phyloP scores from a whole-genome alignment of 2,888 invertebrate genomes.

The Homarus gammarus region DNA sequence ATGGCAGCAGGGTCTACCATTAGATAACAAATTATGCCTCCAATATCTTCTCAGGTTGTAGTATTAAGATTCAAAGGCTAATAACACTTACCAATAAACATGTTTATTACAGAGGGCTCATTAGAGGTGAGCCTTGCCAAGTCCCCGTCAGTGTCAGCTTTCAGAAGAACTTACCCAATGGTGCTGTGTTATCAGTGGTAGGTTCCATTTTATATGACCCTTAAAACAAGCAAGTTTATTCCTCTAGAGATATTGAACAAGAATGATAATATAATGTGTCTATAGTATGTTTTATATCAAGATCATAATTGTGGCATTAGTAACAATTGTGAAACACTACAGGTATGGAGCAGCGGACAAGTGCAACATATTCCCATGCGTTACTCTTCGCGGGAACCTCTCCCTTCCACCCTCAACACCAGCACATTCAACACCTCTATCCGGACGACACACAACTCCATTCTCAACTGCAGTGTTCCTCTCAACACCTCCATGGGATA shows the following conservation, averaged over 20 bases:
- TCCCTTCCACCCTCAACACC: constrained; percentile 2
- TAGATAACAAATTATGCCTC: too few relatives aligned
- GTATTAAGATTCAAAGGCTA: too few relatives aligned
- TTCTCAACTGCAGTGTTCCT: neutral
- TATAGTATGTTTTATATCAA: neutral
- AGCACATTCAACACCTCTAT: neutral
- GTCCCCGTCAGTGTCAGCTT: constrained; percentile 63
- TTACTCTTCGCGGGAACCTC: constrained; percentile 55
- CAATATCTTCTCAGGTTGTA: too few relatives aligned
- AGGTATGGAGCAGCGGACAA: constrained; percentile 70
- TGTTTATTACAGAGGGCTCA: constrained; percentile 51
- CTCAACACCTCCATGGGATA: constrained; percentile 8
- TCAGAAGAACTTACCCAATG: constrained; percentile 55
- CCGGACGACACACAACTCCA: neutral
- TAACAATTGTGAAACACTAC: neutral
- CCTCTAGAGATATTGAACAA: neutral
- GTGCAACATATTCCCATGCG: constrained; percentile 67
- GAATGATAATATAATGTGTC: neutral
- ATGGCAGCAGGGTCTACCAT: too few relatives aligned
- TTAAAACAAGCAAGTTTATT: neutral
- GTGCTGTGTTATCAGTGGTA: constrained; percentile 66
- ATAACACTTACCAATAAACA: too few relatives aligned
- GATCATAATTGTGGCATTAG: neutral
- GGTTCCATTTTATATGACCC: constrained; percentile 14
- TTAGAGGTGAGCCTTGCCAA: constrained; percentile 62